phyloP scores from a whole-genome alignment of 2,797 vertebrate genomes.

The Chelidonichthys spinosus region DNA sequence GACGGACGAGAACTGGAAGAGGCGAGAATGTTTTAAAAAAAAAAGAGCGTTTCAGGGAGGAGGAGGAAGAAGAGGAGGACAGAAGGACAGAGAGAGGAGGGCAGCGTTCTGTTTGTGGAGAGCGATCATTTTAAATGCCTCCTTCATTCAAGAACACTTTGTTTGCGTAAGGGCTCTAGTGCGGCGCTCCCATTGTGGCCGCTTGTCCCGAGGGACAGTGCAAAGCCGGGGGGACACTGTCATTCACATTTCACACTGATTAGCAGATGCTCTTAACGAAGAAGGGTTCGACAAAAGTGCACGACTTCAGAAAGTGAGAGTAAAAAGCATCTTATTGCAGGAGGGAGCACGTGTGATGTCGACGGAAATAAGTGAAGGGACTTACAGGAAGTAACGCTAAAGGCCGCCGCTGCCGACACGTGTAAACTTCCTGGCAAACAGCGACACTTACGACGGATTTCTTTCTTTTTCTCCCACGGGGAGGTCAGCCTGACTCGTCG shows the following conservation, averaged over 20 bases:
- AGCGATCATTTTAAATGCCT: conserved; percentile 77
- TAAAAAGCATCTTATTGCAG: neutral
- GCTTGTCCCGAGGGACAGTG: conserved; percentile 72
- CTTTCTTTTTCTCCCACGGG: no score
- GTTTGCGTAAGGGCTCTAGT: conserved; percentile 79
- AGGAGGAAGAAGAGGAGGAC: conserved; percentile 1
- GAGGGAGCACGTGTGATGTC: neutral
- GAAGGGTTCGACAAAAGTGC: conserved; percentile 18
- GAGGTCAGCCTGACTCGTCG: conserved; percentile 13
- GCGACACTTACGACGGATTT: conserved; percentile 8
- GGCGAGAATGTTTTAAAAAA: conserved; percentile 36
- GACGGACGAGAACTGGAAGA: conserved; percentile 13
- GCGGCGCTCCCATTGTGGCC: conserved; percentile 70
- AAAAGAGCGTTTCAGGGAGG: conserved; percentile 22
- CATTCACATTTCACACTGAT: conserved; percentile 70
- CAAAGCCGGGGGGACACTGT: conserved; percentile 56
- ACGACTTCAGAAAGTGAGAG: conserved; percentile 12
- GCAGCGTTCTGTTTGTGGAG: conserved; percentile 71
- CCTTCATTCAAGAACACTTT: conserved; percentile 79
- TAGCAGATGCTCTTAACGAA: conserved; percentile 43
- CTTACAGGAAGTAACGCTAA: conserved; percentile 8
- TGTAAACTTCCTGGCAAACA: conserved; percentile 9
- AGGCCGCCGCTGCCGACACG: neutral
- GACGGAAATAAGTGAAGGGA: conserved; percentile 2
- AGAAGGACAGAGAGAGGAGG: conserved; percentile 58